Conservation (phyloP, 2,797 vertebrate species). For the Numenius phaeopus region DNA sequence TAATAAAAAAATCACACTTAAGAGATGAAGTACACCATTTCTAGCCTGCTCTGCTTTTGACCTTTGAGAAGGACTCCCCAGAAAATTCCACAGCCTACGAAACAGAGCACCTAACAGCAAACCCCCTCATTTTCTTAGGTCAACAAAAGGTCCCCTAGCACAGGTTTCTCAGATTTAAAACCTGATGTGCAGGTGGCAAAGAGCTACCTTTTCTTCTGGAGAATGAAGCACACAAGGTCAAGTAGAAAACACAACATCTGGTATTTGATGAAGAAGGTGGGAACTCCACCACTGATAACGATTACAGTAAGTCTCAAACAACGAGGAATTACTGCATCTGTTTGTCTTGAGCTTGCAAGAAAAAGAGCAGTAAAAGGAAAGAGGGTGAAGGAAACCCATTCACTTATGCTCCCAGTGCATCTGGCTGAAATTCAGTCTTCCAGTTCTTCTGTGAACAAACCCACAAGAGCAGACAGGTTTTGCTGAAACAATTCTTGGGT, state of each 20-base stretch:
- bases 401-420: background rate
- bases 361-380: background rate
- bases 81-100: background rate
- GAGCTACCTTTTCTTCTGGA: background rate
- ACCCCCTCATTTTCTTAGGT: background rate
- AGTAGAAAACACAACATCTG: background rate
- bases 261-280: background rate
- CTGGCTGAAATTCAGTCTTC: background rate
- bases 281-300: background rate
- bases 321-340: background rate
- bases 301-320: background rate
- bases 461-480: conserved; percentile 8
- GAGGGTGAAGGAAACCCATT: background rate
- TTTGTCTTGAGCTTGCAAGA: background rate
- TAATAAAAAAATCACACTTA: background rate
- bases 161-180: background rate
- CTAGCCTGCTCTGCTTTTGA: background rate
- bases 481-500: conserved; percentile 52
- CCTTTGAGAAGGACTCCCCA: background rate
- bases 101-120: background rate
- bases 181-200: background rate
- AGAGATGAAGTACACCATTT: background rate
- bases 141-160: background rate
- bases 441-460: background rate
- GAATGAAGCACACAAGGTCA: background rate